Evolutionary conservation across 1,140 invertebrate genomes (phyloP).

Genomic region (Panulirus ornatus): DNA sequence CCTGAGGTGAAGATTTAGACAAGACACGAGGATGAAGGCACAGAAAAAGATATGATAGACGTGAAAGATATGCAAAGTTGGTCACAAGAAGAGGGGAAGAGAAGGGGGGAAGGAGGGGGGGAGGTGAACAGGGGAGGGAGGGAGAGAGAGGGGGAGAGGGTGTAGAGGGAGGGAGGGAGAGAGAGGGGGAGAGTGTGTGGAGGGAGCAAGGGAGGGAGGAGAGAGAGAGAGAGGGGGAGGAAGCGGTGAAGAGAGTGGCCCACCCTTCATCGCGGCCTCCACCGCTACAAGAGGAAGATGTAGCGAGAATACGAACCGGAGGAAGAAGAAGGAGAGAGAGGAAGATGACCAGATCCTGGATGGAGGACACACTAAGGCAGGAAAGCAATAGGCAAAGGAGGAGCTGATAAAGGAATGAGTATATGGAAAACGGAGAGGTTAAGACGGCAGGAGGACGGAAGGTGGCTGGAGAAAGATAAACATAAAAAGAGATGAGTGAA

Average conservation of each 20-base stretch:
- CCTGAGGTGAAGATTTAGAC: not conserved
- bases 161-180: not conserved
- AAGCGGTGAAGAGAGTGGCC: not conserved
- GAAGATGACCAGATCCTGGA: too few species aligned
- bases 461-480: too few species aligned
- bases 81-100: not conserved
- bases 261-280: too few species aligned
- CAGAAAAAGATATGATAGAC: not conserved
- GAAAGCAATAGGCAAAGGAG: not conserved
- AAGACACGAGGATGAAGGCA: not conserved
- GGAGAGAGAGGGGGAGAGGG: not conserved
- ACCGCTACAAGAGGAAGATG: too few species aligned
- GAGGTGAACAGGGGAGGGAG: not conserved
- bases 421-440: not conserved
- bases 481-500: not conserved
- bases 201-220: too few species aligned
- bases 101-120: not conserved
- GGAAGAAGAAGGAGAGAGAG: not conserved
- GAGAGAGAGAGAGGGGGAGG: too few species aligned
- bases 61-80: not conserved
- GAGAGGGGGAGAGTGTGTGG: too few species aligned
- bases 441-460: too few species aligned
- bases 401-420: not conserved
- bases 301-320: not conserved
- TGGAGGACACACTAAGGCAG: too few species aligned